A percentile compares a stretch with the other conserved stretches of the same genome.
These are phyloP conservation scores for Drosophila triauraria DNA, from an alignment of 1,140 invertebrate genomes.

Conservation along the genomic window DNA sequence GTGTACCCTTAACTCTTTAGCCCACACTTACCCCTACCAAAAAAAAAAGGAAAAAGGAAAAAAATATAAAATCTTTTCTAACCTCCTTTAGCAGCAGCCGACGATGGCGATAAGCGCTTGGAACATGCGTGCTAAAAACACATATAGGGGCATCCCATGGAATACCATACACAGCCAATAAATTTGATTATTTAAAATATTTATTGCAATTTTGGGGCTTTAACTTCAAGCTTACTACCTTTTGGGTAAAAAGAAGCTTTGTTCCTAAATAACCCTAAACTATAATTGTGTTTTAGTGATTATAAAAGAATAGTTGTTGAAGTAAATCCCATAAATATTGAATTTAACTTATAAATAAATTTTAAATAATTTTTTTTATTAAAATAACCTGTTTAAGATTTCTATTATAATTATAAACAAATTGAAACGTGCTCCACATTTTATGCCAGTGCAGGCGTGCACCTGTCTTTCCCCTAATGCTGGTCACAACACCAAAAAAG, in stretches of 20 bases:
- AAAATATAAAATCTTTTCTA: slow-evolving; percentile 16
- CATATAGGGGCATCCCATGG: slow-evolving; percentile 18
- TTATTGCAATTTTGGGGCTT: no score
- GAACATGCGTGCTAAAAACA: slow-evolving; percentile 79
- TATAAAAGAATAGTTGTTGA: no score
- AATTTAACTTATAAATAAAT: no score
- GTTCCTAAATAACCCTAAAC: no score
- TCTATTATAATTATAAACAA: no score
- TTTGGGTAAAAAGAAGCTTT: no score
- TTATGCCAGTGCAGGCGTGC: slow-evolving; percentile 13
- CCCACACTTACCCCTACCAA: slow-evolving; percentile 6
- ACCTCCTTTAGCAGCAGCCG: slow-evolving; percentile 37
- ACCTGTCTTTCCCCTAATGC: slow-evolving; percentile 31
- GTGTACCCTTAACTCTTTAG: slow-evolving; percentile 16
- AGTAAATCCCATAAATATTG: no score
- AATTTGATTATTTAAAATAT: no score
- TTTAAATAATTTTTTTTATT: no score
- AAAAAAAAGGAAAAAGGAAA: not conserved
- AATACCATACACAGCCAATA: not conserved
- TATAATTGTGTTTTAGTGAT: no score
- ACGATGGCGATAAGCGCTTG: slow-evolving; percentile 71
- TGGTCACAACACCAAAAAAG: slow-evolving; percentile 32
- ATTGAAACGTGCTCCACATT: not conserved
- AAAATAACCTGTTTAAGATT: no score
- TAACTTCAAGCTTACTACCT: no score